A percentile compares a stretch with the other conserved stretches of the same genome.
Evolutionary conservation across 2,797 vertebrate species (phyloP).

Genomic region (Sciurus vulgaris): DNA sequence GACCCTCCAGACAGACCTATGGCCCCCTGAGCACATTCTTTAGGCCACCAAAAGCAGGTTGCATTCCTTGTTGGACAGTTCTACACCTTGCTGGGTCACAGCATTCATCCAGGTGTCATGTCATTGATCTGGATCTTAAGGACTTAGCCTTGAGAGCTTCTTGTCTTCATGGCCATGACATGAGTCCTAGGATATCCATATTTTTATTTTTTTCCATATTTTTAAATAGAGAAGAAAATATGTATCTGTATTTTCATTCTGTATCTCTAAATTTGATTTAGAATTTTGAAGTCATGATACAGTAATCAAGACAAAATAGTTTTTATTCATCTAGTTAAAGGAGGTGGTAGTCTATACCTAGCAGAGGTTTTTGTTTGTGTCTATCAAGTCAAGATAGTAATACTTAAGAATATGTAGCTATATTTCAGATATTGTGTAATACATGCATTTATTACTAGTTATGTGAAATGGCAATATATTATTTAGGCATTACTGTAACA

Average conservation of each 20-base stretch:
- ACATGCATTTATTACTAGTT: background rate
- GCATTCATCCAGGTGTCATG: too few species aligned
- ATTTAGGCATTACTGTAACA: background rate
- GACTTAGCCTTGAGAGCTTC: too few species aligned
- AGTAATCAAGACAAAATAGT: background rate
- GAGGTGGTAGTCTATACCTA: background rate
- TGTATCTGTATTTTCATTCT: background rate
- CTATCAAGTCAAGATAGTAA: background rate
- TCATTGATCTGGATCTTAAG: too few species aligned
- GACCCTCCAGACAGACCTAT: too few species aligned
- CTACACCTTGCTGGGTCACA: too few species aligned
- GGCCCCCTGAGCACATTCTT: too few species aligned
- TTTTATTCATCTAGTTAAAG: conserved; percentile 15
- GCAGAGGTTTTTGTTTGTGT: background rate
- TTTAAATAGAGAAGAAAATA: too few species aligned
- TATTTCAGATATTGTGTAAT: background rate
- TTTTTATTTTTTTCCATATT: too few species aligned
- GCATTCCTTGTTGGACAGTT: too few species aligned
- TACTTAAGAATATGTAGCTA: background rate
- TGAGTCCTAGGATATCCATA: background rate
- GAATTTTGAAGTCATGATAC: background rate
- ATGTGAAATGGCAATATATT: background rate
- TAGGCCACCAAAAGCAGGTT: too few species aligned
- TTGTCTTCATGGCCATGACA: too few species aligned
- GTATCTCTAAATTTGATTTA: background rate